Base-by-base conservation (phyloP, 2,888 invertebrate species). In the Dynastes grantii region DNA sequence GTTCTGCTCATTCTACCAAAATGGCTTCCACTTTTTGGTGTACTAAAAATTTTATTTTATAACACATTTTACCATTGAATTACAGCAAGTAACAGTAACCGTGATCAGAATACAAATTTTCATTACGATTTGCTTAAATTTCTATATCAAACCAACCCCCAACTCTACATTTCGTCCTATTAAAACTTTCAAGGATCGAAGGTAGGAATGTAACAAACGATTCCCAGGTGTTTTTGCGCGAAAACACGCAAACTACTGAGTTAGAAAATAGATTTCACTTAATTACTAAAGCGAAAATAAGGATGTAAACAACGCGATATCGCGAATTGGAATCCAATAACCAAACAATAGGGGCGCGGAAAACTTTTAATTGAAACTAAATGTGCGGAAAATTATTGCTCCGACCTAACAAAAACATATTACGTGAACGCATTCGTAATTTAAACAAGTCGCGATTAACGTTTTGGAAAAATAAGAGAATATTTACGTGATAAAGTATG, bases 341-440 rank as follows among this genome's bases (percentile, higher is more conserved):
- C 55, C 55, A 58, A 45, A 58, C 55, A 16, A 22, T 58, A 58
- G 22, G 55, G 22, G 8, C 55, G 55, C 2, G 55, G 22, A 58
- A 58, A 58, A 58, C 16, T 58, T 58, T 58, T 58, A 58, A 58
- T 58, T 58, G 55, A 58, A 58, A 22, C 22, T 58, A 58, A 58
- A 58, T 58, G 22, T 22, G 55, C 55, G 55, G 16, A 58, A 58
- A 58, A 58, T 58, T 58, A 58, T 58, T 22, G 55, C 55, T 8
- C 22, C 22, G 8, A 2, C 55, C 8, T 58, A 4, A 8, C 55
- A 58, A 58, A 58, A 58, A 58, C 55, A 58, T 4, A 58, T 58
- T 22, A 27, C 16, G 16, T 8, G 22, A 27, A 16, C 8, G 22
- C 9, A 16, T 16, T 22, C n/a, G 55, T 3, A 22, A 22, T 27